Percentiles rank a stretch among this genome's conserved stretches.
Evolutionary conservation across 2,113 vertebrate genomes (phyloP).

Genomic region (Rafetus swinhoei): DNA sequence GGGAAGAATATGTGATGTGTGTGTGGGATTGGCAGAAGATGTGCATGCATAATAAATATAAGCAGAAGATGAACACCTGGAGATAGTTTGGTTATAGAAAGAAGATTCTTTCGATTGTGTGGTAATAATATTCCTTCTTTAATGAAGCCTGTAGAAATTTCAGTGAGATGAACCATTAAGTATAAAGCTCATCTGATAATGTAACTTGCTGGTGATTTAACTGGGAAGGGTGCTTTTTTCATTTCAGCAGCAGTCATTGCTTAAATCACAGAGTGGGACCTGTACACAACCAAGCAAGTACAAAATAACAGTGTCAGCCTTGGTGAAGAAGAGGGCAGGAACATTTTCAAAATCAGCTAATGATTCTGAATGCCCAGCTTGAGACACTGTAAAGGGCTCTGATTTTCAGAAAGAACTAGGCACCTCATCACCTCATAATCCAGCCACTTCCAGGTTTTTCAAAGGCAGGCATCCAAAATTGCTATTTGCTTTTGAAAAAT

Average conservation of each 20-base stretch:
- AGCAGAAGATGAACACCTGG: not conserved
- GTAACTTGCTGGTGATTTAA: not conserved
- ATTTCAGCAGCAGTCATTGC: conserved; percentile 6
- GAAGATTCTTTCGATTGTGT: not conserved
- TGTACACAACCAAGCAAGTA: not conserved
- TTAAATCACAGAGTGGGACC: not conserved
- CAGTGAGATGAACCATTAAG: not conserved
- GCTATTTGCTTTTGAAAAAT: not conserved
- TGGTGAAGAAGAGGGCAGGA: not conserved
- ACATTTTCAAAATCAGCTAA: not conserved
- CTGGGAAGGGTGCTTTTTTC: not conserved
- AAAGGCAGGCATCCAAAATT: fast-evolving
- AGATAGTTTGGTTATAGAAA: not conserved
- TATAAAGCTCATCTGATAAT: not conserved
- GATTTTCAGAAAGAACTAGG: not conserved
- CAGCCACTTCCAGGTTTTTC: not conserved
- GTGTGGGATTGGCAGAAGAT: not conserved
- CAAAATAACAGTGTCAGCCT: not conserved
- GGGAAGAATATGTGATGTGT: not conserved
- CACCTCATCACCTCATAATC: fast-evolving
- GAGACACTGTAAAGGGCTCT: not conserved
- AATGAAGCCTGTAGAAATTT: not conserved
- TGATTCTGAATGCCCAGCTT: fast-evolving
- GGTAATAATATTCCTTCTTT: not conserved
- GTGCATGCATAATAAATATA: not conserved